phyloP scores from a whole-genome alignment of 2,888 invertebrate genomes.

The Campoplex nolae region DNA sequence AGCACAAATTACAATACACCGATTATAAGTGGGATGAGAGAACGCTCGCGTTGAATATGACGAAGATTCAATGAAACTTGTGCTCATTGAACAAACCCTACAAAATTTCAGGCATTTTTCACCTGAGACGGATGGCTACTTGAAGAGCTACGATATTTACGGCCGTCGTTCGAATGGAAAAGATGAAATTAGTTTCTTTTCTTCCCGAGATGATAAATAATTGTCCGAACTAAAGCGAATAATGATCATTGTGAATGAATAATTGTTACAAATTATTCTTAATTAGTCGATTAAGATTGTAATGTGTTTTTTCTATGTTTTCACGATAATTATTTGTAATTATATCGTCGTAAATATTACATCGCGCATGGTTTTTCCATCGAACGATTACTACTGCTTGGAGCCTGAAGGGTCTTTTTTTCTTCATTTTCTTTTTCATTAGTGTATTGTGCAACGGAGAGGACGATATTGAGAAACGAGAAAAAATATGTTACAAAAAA shows the following conservation, averaged over 20 bases:
- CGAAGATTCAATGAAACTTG: background rate
- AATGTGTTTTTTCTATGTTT: conserved; percentile 41
- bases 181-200: background rate
- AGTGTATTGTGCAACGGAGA: conserved; percentile 10
- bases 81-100: background rate
- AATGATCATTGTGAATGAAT: conserved; percentile 39
- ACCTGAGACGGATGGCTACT: background rate
- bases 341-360: conserved; percentile 23
- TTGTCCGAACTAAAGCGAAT: conserved; percentile 11
- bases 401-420: conserved; percentile 5
- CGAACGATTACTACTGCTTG: conserved; percentile 24
- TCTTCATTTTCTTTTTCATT: conserved; percentile 21
- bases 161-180: conserved; percentile 25
- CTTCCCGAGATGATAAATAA: background rate
- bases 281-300: conserved; percentile 15
- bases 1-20: background rate
- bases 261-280: conserved; percentile 30
- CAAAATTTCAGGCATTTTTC: background rate
- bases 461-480: conserved; percentile 17
- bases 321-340: conserved; percentile 40
- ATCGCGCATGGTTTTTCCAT: conserved; percentile 33
- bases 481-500: conserved; percentile 31
- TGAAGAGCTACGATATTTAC: background rate
- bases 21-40: background rate
- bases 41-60: background rate